These are phyloP conservation scores for Phrynocephalus versicolor DNA, from an alignment of 2,113 vertebrate species.

Conservation along the genomic window DNA sequence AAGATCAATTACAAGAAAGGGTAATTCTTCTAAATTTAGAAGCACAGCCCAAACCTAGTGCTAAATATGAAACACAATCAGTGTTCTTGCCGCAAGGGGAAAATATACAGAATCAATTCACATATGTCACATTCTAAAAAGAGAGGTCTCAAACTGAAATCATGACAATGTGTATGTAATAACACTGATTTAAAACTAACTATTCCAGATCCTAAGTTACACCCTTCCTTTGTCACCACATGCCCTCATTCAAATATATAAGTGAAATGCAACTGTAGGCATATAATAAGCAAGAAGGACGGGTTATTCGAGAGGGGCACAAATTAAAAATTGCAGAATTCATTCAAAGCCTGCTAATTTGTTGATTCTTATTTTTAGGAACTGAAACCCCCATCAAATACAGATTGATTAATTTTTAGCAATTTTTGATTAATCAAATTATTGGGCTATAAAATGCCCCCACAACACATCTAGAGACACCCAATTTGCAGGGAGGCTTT, in stretches of 20 bases:
- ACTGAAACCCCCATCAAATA: no score
- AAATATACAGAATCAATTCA: not conserved
- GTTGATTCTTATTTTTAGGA: no score
- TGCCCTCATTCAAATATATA: not conserved
- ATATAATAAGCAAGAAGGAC: no score
- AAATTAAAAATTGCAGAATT: no score
- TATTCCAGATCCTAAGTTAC: not conserved
- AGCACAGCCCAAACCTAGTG: rapidly evolving
- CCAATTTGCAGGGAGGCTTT: no score
- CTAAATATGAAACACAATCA: conserved; percentile 5
- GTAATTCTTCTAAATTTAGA: not conserved
- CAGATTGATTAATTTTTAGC: no score
- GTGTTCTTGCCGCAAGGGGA: rapidly evolving
- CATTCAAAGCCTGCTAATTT: no score
- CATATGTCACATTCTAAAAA: not conserved
- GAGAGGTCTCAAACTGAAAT: not conserved
- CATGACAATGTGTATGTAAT: not conserved
- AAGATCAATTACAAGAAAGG: conserved; percentile 26
- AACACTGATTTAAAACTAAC: not conserved
- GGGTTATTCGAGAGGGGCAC: no score
- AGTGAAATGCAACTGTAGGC: no score
- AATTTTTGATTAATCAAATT: no score
- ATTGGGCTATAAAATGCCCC: no score
- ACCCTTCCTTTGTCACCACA: not conserved
- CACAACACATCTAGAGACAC: no score